phyloP scores from a whole-genome alignment of 2,888 invertebrate species.

The Plagiodera versicolora region DNA sequence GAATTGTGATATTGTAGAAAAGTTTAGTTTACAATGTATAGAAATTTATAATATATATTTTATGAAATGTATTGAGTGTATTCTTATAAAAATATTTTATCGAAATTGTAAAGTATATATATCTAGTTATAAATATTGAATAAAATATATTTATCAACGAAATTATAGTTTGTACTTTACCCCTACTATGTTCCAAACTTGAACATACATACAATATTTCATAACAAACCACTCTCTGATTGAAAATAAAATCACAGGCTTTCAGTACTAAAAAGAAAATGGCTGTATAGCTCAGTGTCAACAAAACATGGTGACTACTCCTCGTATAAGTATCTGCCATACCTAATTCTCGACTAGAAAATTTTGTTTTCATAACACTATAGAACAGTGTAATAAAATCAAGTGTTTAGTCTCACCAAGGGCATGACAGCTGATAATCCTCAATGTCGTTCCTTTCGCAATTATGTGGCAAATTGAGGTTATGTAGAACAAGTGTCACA shows the following conservation, averaged over 20 bases:
- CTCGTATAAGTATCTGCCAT: too few species aligned
- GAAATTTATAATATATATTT: conserved; percentile 51
- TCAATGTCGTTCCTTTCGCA: conserved; percentile 2
- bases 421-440: not conserved
- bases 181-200: too few species aligned
- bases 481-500: not conserved
- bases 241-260: too few species aligned
- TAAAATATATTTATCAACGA: conserved; percentile 9
- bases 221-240: too few species aligned
- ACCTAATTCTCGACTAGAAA: too few species aligned
- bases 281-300: too few species aligned
- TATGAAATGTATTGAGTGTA: conserved; percentile 50
- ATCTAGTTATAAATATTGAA: conserved; percentile 27
- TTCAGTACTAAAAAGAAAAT: too few species aligned
- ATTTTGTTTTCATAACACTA: too few species aligned
- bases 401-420: not conserved
- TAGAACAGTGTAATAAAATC: too few species aligned
- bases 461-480: not conserved
- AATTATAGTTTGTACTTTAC: not conserved
- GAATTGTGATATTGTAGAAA: conserved; percentile 53
- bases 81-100: conserved; percentile 44
- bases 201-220: too few species aligned
- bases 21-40: conserved; percentile 47
- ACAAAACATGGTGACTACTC: too few species aligned
- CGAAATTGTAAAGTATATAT: conserved; percentile 30